A percentile compares a stretch with the other conserved stretches of the same genome.
These are phyloP conservation scores for Fragum fragum DNA, from an alignment of 2,888 invertebrate genomes.

Conservation along the genomic window DNA sequence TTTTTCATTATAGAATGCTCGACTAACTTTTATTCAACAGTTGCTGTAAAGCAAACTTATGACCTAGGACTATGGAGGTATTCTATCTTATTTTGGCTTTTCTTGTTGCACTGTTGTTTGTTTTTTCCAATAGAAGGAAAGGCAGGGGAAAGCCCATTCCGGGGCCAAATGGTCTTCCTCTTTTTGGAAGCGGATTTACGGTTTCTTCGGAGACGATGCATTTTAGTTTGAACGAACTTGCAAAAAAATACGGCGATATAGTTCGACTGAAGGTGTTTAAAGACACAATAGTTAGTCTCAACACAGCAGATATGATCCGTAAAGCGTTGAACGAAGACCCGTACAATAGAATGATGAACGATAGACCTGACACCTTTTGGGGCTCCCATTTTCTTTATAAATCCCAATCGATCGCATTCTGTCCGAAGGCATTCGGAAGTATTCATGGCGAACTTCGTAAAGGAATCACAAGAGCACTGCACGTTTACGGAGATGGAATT, in stretches of 20 bases:
- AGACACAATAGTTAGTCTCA: constrained; percentile 32
- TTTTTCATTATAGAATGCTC: too few relatives aligned
- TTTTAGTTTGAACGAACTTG: constrained; percentile 17
- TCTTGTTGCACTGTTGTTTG: neutral
- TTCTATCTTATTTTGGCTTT: neutral
- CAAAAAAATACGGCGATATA: constrained; percentile 34
- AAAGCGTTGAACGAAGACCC: constrained; percentile 34
- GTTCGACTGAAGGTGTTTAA: constrained; percentile 30
- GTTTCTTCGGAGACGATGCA: constrained; percentile 26
- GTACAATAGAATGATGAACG: constrained; percentile 34
- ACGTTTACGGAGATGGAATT: constrained; percentile 35
- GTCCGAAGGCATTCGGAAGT: constrained; percentile 13
- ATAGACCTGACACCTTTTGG: constrained; percentile 36
- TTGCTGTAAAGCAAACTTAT: too few relatives aligned
- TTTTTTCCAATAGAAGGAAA: neutral
- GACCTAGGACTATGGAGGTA: neutral
- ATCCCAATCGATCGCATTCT: constrained; percentile 24
- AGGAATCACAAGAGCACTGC: constrained; percentile 14
- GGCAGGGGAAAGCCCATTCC: constrained; percentile 27
- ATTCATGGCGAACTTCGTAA: constrained; percentile 31
- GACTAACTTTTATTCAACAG: too few relatives aligned
- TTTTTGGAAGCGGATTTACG: constrained; percentile 31
- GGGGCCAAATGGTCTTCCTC: constrained; percentile 42
- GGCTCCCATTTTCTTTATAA: constrained; percentile 27
- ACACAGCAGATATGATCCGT: constrained; percentile 22